A percentile compares a stretch with the other conserved stretches of the same genome.
phyloP scores from a whole-genome alignment of 2,113 vertebrate genomes.

The Erinaceus europaeus region DNA sequence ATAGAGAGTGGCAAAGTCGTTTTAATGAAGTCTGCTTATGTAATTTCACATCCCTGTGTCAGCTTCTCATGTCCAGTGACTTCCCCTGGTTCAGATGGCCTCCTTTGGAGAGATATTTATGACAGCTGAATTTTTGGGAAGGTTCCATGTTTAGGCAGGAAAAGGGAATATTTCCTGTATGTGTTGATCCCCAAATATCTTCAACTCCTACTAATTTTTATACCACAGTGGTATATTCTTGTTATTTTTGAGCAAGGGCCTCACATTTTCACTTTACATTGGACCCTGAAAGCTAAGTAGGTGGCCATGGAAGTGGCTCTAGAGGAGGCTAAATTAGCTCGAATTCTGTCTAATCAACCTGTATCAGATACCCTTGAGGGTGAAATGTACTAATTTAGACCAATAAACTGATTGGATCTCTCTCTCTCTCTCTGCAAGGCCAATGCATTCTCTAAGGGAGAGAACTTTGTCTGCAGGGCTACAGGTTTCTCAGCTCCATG shows the following conservation, averaged over 20 bases:
- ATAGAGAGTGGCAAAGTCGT: background rate
- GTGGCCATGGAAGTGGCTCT: background rate
- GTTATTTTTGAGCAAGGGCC: background rate
- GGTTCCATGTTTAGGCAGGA: background rate
- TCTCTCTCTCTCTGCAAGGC: background rate
- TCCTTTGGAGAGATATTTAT: background rate
- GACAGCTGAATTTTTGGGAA: background rate
- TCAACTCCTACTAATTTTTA: background rate
- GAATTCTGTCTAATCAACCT: background rate
- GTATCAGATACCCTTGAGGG: background rate
- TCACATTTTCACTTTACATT: background rate
- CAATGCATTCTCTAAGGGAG: accelerated
- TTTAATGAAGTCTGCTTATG: background rate
- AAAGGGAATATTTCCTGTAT: background rate
- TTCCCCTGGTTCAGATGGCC: background rate
- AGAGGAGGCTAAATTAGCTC: background rate
- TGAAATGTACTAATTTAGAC: background rate
- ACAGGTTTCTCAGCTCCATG: no score
- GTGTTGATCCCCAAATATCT: background rate
- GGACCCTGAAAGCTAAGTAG: background rate
- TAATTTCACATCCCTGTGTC: background rate
- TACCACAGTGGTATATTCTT: background rate
- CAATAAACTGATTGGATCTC: background rate
- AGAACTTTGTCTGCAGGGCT: background rate
- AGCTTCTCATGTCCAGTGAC: background rate